These are phyloP conservation scores for Epinotia demarniana DNA, from an alignment of 2,888 invertebrate genomes.

Conservation along the genomic window DNA sequence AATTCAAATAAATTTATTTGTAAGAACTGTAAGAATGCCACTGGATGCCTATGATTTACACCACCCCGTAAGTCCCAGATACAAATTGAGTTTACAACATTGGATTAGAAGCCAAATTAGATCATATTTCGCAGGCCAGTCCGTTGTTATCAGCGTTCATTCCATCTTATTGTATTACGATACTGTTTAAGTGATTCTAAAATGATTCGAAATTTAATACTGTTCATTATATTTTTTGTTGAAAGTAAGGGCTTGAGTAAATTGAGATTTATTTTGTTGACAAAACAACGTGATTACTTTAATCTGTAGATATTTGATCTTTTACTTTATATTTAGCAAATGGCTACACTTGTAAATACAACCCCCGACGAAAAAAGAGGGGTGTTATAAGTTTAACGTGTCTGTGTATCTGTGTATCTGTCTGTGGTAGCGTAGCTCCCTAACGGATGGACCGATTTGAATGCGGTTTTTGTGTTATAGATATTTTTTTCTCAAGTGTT, in stretches of 20 bases:
- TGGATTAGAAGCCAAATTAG: slow-evolving; percentile 76
- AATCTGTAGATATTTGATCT: neutral
- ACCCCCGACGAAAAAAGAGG: no score
- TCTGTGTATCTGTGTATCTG: no score
- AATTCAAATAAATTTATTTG: no score
- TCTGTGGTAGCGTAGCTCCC: no score
- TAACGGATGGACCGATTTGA: no score
- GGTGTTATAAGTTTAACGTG: no score
- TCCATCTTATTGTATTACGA: slow-evolving; percentile 48
- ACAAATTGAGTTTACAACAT: slow-evolving; percentile 79
- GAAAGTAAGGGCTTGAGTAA: slow-evolving; percentile 14
- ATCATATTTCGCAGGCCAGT: slow-evolving; percentile 75
- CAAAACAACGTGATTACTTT: neutral
- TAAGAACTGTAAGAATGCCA: neutral
- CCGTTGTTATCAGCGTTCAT: slow-evolving; percentile 62
- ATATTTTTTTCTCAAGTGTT: no score
- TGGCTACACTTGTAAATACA: no score
- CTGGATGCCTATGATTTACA: slow-evolving; percentile 48
- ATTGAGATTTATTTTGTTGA: slow-evolving; percentile 17
- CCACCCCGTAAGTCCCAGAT: slow-evolving; percentile 60
- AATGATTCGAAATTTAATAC: slow-evolving; percentile 37
- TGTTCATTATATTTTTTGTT: slow-evolving; percentile 13
- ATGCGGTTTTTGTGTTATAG: no score
- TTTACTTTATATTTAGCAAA: neutral
- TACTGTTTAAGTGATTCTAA: slow-evolving; percentile 44